Percentiles rank a stretch among this genome's conserved stretches.
Evolutionary conservation across 2,797 vertebrate genomes (phyloP).

Genomic region (Gymnoscopelus microlampas): DNA sequence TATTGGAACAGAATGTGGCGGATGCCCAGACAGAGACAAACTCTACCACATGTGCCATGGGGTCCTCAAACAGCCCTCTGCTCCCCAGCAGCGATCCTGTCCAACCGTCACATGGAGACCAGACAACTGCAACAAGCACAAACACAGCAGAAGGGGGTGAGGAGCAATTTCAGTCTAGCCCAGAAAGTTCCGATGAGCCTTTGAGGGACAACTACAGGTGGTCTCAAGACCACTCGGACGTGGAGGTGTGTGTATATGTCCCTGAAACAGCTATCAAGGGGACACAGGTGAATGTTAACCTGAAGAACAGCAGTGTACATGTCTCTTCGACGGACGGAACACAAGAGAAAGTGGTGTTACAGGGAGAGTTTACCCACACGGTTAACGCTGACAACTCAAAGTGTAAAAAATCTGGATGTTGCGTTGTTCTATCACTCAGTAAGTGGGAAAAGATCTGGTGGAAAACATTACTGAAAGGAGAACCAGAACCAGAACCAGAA

Average conservation of each 20-base stretch:
- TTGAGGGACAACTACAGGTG: constrained; percentile 92
- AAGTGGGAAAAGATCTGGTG: constrained; percentile 96
- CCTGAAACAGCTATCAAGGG: constrained; percentile 88
- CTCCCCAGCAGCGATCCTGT: constrained; percentile 24
- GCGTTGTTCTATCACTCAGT: constrained; percentile 90
- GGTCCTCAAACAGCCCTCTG: constrained; percentile 29
- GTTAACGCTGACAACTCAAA: constrained; percentile 94
- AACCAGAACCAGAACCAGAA: constrained; percentile 89
- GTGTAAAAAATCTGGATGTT: constrained; percentile 94
- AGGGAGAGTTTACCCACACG: constrained; percentile 92
- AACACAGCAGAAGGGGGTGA: constrained; percentile 54
- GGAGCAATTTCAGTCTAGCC: constrained; percentile 84
- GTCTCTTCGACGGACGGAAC: constrained; percentile 84
- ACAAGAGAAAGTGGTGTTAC: constrained; percentile 84
- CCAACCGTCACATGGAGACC: constrained; percentile 24
- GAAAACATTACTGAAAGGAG: constrained; percentile 93
- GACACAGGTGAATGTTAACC: constrained; percentile 89
- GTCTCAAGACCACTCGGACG: constrained; percentile 95
- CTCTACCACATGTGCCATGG: not conserved
- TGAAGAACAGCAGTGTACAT: constrained; percentile 81
- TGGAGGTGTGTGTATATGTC: constrained; percentile 93
- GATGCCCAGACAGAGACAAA: not conserved
- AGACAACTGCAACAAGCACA: constrained; percentile 33
- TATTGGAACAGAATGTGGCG: constrained; percentile 35
- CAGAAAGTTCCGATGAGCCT: constrained; percentile 96